Conservation (phyloP, 2,797 vertebrate genomes). For the Lacerta agilis region DNA sequence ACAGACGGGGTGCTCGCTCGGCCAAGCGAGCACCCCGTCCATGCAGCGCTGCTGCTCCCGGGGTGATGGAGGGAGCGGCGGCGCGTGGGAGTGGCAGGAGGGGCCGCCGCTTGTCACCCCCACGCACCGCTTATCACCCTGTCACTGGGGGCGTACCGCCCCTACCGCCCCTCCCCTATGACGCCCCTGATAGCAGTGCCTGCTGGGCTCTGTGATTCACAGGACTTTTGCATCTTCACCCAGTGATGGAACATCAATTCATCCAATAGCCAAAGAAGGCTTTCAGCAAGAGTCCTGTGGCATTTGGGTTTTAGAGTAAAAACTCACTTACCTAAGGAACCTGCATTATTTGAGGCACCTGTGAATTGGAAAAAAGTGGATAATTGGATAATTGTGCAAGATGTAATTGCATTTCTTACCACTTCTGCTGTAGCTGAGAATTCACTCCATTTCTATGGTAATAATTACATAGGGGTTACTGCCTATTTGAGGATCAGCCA, state of each 20-base stretch:
- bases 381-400: neutral
- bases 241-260: too few relatives aligned
- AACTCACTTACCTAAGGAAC: neutral
- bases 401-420: neutral
- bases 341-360: neutral
- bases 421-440: neutral
- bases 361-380: neutral
- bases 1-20: too few relatives aligned
- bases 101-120: too few relatives aligned
- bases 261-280: fast-evolving
- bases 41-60: too few relatives aligned
- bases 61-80: too few relatives aligned
- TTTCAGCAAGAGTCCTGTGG: neutral
- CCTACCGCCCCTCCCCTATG: too few relatives aligned
- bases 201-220: neutral
- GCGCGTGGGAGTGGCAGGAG: too few relatives aligned
- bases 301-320: neutral
- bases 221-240: neutral
- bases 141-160: too few relatives aligned
- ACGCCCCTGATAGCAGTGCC: too few relatives aligned
- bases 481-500: neutral
- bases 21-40: too few relatives aligned
- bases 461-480: neutral
- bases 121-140: too few relatives aligned
- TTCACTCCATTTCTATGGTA: neutral